phyloP scores from a whole-genome alignment of 2,888 invertebrate species.

The Ashinkailepas kermadecensis region DNA sequence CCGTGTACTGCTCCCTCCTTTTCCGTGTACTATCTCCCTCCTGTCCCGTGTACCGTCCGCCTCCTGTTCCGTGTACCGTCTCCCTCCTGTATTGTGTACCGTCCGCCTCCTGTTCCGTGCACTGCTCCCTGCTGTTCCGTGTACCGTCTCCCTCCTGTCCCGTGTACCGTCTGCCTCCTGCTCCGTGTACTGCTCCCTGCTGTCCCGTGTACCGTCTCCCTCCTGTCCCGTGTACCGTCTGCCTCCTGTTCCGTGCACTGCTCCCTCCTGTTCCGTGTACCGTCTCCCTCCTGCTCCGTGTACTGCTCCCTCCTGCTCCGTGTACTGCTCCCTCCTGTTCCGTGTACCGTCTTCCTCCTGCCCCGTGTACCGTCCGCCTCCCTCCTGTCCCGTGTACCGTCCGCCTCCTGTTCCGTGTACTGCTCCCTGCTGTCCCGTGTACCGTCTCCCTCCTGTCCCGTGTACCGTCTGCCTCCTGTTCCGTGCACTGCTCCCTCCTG shows the following conservation, averaged over 20 bases:
- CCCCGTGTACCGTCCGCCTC: background rate
- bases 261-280: background rate
- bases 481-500: background rate
- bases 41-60: background rate
- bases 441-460: background rate
- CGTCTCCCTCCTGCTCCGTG: background rate
- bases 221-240: background rate
- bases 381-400: background rate
- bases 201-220: background rate
- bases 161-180: no score
- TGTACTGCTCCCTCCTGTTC: background rate
- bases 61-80: background rate
- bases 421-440: background rate
- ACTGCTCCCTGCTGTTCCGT: background rate
- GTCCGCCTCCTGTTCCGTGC: background rate
- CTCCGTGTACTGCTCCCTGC: background rate
- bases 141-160: background rate
- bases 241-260: background rate
- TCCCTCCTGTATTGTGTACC: background rate
- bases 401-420: background rate
- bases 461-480: background rate
- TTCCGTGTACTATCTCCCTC: background rate
- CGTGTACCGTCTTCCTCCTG: background rate
- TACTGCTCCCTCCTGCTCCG: no score
- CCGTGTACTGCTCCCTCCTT: background rate